phyloP scores from a whole-genome alignment of 1,140 invertebrate genomes.

The Glossosoma conforme region DNA sequence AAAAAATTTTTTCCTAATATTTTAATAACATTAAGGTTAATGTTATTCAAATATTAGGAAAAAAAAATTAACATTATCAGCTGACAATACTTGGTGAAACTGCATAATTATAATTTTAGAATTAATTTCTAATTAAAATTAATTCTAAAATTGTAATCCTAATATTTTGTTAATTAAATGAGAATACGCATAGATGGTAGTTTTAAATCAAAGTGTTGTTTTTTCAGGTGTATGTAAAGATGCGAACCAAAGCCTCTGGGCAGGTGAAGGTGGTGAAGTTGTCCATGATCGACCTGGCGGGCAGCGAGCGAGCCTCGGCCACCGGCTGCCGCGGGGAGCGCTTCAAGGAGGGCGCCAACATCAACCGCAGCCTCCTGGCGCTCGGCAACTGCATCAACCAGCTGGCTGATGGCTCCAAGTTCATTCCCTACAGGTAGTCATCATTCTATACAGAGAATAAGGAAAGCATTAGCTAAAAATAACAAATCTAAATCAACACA shows the following conservation, averaged over 20 bases:
- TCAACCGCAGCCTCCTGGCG: slow-evolving; percentile 88
- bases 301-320: slow-evolving; percentile 85
- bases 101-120: no score
- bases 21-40: no score
- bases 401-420: slow-evolving; percentile 70
- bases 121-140: no score
- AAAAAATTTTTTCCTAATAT: no score
- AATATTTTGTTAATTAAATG: not conserved
- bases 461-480: no score
- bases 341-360: slow-evolving; percentile 92
- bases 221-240: slow-evolving; percentile 59
- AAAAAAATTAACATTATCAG: no score
- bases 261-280: slow-evolving; percentile 70
- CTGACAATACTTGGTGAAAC: no score
- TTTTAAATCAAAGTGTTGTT: not conserved
- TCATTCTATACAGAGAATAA: no score
- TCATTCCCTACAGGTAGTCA: slow-evolving; percentile 76
- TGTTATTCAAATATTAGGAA: not conserved
- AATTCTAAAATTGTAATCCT: no score
- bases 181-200: not conserved
- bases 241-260: slow-evolving; percentile 56
- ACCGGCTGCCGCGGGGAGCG: slow-evolving; percentile 68
- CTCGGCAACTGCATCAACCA: slow-evolving; percentile 95
- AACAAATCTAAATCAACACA: no score
- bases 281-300: slow-evolving; percentile 93